Percentiles rank a stretch among this genome's conserved stretches.
Evolutionary conservation across 2,113 vertebrate species (phyloP).

Genomic region (Murina feae): DNA sequence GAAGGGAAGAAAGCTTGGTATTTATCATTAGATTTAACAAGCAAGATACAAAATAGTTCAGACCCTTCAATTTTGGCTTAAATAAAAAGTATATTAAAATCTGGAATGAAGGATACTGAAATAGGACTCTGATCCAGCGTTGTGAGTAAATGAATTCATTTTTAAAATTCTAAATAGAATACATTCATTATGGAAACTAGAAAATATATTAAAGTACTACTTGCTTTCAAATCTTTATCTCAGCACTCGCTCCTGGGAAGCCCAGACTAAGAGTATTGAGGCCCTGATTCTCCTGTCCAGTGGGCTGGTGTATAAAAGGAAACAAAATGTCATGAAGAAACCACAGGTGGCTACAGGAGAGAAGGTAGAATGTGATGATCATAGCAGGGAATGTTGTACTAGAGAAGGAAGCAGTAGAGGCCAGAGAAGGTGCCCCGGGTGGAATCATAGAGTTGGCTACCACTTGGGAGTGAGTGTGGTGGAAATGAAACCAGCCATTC

Average conservation of each 20-base stretch:
- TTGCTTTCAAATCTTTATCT: not conserved
- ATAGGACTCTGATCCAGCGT: not conserved
- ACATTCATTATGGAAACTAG: not conserved
- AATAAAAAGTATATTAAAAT: not conserved
- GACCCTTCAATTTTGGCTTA: not conserved
- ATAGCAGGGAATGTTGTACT: not conserved
- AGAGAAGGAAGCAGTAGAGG: not conserved
- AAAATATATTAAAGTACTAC: not conserved
- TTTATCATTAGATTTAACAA: not conserved
- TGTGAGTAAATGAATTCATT: not conserved
- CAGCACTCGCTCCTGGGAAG: not conserved
- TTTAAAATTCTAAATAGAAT: not conserved
- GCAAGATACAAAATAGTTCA: not conserved
- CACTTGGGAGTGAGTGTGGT: rapidly evolving
- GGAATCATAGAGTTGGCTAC: rapidly evolving
- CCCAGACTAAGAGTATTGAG: not conserved
- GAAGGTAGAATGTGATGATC: no score
- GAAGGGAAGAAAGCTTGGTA: not conserved
- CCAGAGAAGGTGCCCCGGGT: not conserved
- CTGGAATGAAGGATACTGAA: not conserved
- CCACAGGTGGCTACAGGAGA: not conserved
- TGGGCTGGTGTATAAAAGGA: not conserved
- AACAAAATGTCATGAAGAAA: no score
- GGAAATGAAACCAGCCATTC: not conserved
- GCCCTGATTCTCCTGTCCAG: not conserved